Evolutionary conservation across 2,888 invertebrate species (phyloP).

Genomic region (Synanthedon formicaeformis): DNA sequence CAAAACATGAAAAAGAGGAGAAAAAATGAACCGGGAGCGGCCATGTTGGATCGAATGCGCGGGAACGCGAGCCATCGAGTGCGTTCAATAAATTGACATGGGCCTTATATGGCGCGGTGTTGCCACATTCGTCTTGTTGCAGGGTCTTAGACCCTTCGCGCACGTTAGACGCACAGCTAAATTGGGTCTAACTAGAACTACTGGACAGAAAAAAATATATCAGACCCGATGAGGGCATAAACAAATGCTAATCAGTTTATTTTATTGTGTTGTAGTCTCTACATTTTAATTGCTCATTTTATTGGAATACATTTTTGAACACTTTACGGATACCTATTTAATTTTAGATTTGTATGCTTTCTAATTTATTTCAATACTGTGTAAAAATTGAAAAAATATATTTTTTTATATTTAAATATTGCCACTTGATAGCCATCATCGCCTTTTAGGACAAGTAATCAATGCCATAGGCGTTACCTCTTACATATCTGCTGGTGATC

Average conservation of each 20-base stretch:
- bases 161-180: constrained; percentile 41
- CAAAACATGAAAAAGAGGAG: constrained; percentile 33
- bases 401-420: too few species aligned
- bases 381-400: neutral
- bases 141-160: constrained; percentile 34
- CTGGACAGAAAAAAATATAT: constrained; percentile 12
- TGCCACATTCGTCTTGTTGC: constrained; percentile 38
- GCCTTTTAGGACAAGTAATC: too few species aligned
- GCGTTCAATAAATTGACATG: constrained; percentile 63
- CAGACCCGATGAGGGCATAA: constrained; percentile 16
- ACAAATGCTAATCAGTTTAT: constrained; percentile 7
- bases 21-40: constrained; percentile 26
- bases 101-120: constrained; percentile 44
- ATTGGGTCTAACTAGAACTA: constrained; percentile 25
- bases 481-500: too few species aligned
- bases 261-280: constrained; percentile 1
- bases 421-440: too few species aligned
- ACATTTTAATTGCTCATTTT: neutral
- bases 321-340: neutral
- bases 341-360: neutral
- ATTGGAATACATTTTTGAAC: neutral
- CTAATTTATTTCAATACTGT: neutral
- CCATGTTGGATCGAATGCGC: constrained; percentile 46
- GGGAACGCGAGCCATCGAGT: constrained; percentile 34
- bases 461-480: too few species aligned